These are phyloP conservation scores for Habrosyne pyritoides DNA, from an alignment of 2,888 invertebrate species.

Conservation along the genomic window DNA sequence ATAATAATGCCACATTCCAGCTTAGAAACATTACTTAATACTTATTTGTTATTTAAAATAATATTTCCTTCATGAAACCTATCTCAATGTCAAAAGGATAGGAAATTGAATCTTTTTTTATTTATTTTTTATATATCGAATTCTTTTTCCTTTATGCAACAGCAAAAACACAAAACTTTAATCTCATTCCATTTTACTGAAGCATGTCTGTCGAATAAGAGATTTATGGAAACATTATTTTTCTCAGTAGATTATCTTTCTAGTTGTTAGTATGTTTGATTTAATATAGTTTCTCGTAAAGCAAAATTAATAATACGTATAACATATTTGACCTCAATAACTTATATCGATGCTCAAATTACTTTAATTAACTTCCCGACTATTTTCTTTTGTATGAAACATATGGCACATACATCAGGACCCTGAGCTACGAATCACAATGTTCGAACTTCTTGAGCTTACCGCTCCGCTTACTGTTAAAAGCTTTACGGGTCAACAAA, in stretches of 20 bases:
- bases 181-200: background rate
- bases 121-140: background rate
- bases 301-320: too few species aligned
- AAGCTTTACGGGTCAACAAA: slow-evolving; percentile 1
- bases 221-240: background rate
- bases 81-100: too few species aligned
- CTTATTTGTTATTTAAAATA: background rate
- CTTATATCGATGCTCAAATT: too few species aligned
- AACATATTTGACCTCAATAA: too few species aligned
- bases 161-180: background rate
- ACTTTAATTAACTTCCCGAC: background rate
- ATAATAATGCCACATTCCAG: too few species aligned
- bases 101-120: too few species aligned
- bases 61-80: background rate
- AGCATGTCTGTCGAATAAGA: background rate
- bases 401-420: background rate
- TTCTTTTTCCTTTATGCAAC: background rate
- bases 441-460: background rate
- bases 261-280: background rate
- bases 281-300: background rate
- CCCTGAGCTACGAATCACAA: background rate
- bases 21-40: too few species aligned
- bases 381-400: background rate
- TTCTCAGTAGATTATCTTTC: background rate
- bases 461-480: background rate